Conservation (phyloP, 1,140 invertebrate species). For the Diorhabda sublineata region DNA sequence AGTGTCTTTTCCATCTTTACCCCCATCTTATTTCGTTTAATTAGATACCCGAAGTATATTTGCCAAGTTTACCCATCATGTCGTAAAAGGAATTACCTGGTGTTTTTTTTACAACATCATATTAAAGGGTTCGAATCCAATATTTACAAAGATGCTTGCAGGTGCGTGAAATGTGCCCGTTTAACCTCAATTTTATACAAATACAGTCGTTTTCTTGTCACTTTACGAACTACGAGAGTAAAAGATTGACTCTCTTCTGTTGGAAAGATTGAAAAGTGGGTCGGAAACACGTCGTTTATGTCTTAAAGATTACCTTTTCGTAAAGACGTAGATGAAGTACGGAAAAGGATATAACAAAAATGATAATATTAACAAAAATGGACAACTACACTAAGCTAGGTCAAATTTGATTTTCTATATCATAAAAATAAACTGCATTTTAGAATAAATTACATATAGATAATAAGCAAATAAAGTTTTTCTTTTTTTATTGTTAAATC, state of each 20-base stretch:
- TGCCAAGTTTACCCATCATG: constrained; percentile 10
- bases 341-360: background rate
- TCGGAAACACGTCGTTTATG: constrained; percentile 15
- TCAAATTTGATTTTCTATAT: no score
- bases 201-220: constrained; percentile 17
- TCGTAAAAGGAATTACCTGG: background rate
- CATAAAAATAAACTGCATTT: no score
- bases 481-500: no score
- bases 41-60: background rate
- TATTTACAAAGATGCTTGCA: constrained; percentile 6
- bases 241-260: constrained; percentile 2
- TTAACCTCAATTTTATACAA: constrained; percentile 17
- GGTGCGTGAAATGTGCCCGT: constrained; percentile 12
- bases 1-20: background rate
- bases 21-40: background rate
- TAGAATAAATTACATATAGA: no score
- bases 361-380: background rate
- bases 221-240: constrained; percentile 5
- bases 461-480: no score
- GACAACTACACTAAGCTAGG: no score
- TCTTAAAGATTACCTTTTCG: constrained; percentile 1
- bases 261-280: constrained; percentile 9
- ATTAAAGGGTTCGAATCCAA: constrained; percentile 1
- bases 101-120: constrained; percentile 8
- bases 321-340: background rate